Evolutionary conservation across 2,797 vertebrate genomes (phyloP).

Genomic region (Thalassophryne amazonica): DNA sequence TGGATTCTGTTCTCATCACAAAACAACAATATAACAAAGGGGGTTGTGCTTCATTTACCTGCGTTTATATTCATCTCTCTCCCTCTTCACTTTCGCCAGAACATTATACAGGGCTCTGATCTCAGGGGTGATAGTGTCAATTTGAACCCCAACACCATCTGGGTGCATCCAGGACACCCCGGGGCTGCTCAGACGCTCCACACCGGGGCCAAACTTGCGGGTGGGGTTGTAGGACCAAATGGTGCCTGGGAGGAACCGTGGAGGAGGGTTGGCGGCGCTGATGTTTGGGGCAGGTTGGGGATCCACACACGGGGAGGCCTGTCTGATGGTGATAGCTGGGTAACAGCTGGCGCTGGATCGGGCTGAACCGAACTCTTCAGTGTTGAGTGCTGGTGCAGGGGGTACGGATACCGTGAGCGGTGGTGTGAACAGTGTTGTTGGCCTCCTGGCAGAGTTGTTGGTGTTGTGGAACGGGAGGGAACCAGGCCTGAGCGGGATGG

Average conservation of each 20-base stretch:
- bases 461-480: constrained; percentile 76
- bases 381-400: constrained; percentile 30
- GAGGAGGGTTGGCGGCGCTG: constrained; percentile 63
- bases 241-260: constrained; percentile 88
- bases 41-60: constrained; percentile 79
- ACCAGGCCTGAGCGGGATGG: constrained; percentile 72
- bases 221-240: constrained; percentile 94
- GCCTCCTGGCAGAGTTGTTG: constrained; percentile 76
- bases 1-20: too few relatives aligned
- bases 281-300: constrained; percentile 55
- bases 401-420: constrained; percentile 35
- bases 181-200: constrained; percentile 86
- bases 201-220: constrained; percentile 81
- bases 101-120: constrained; percentile 97
- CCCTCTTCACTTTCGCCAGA: constrained; percentile 95
- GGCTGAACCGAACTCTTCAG: constrained; percentile 36
- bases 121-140: constrained; percentile 95
- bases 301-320: constrained; percentile 70
- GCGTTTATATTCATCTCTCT: constrained; percentile 94
- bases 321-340: constrained; percentile 72
- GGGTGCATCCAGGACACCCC: constrained; percentile 93
- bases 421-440: constrained; percentile 72
- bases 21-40: constrained; percentile 15
- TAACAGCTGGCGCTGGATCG: constrained; percentile 42
- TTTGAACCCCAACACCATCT: constrained; percentile 96